These are phyloP conservation scores for Musca vetustissima DNA, from an alignment of 1,140 invertebrate genomes.

Conservation along the genomic window DNA sequence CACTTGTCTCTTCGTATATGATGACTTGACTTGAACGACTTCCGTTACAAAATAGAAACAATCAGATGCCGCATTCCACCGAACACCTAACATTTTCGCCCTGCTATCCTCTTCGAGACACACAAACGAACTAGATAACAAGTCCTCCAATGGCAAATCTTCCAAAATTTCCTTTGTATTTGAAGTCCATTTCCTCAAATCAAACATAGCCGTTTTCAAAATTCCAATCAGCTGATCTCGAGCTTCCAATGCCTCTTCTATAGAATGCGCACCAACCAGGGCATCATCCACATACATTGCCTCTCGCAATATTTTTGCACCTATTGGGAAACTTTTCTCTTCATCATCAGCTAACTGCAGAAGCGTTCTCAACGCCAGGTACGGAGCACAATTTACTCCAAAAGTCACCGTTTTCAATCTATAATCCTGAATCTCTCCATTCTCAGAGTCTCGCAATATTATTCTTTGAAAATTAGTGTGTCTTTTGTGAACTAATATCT, in stretches of 20 bases:
- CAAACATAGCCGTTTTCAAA: background rate
- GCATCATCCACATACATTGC: conserved; percentile 21
- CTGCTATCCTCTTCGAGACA: background rate
- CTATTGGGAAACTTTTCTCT: too few species aligned
- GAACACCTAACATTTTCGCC: conserved; percentile 35
- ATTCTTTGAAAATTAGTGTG: background rate
- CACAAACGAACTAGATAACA: background rate
- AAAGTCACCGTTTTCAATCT: background rate
- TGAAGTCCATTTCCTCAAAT: conserved; percentile 21
- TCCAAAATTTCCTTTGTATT: background rate
- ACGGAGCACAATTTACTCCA: background rate
- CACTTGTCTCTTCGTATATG: background rate
- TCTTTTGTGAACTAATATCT: background rate
- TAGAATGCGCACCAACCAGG: background rate
- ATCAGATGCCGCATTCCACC: background rate
- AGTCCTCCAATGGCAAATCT: background rate
- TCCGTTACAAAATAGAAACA: conserved; percentile 31
- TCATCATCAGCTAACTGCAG: background rate
- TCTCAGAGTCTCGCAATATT: background rate
- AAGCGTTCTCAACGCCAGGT: background rate
- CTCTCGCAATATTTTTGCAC: background rate
- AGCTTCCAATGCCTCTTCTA: background rate
- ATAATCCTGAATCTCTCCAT: background rate
- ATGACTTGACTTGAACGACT: background rate
- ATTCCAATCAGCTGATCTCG: background rate